Evolutionary conservation across 2,888 invertebrate species (phyloP).

Genomic region (Neoascia interrupta): DNA sequence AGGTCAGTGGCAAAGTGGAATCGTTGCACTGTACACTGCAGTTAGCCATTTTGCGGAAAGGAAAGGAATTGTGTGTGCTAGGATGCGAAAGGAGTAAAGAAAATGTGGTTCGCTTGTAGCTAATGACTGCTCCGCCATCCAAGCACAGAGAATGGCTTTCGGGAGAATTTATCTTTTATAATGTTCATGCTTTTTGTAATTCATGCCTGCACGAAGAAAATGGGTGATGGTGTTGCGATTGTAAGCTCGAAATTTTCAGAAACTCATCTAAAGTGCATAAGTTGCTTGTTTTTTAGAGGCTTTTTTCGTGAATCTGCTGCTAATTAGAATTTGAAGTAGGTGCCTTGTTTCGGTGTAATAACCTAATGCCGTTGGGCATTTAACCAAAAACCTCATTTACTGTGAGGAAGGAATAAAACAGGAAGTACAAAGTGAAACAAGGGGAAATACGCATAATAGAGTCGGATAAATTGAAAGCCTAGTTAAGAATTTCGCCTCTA

Average conservation of each 20-base stretch:
- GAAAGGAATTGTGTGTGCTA: conserved; percentile 8
- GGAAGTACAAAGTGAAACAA: too few relatives aligned
- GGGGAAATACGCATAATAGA: too few relatives aligned
- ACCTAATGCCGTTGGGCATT: conserved; percentile 47
- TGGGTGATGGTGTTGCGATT: conserved; percentile 6
- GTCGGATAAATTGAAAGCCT: too few relatives aligned
- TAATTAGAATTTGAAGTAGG: conserved; percentile 64
- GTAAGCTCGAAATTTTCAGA: conserved; percentile 40
- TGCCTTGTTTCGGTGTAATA: conserved; percentile 61
- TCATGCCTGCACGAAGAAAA: neutral
- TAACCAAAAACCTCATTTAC: conserved; percentile 29
- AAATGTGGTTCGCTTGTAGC: conserved; percentile 37
- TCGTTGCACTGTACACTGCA: conserved; percentile 47
- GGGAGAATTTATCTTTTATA: conserved; percentile 55
- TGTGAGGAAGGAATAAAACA: neutral
- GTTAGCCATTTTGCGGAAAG: conserved; percentile 8
- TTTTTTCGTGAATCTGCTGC: conserved; percentile 27
- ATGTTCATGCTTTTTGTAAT: conserved; percentile 13
- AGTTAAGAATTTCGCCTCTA: too few relatives aligned
- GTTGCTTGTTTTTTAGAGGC: neutral
- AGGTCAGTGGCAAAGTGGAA: conserved; percentile 63
- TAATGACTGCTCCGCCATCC: conserved; percentile 37
- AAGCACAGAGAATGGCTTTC: conserved; percentile 27
- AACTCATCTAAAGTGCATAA: neutral
- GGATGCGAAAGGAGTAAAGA: conserved; percentile 15